Evolutionary conservation across 1,140 invertebrate species (phyloP).

Genomic region (Melitaea cinxia): DNA sequence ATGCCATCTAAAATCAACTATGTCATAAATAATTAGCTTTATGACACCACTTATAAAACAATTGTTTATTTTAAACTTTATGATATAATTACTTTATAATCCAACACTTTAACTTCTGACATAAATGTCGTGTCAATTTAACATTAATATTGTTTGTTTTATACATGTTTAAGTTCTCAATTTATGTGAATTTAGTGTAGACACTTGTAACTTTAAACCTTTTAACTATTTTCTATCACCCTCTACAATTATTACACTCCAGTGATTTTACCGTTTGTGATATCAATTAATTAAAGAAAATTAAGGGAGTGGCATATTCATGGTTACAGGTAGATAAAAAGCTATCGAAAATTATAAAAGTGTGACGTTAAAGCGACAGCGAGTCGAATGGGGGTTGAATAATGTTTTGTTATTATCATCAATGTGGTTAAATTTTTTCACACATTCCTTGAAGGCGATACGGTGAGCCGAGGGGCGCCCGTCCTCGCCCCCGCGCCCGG

Average conservation of each 20-base stretch:
- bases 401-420: constrained; percentile 55
- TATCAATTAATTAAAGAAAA: constrained; percentile 68
- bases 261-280: constrained; percentile 66
- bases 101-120: constrained; percentile 46
- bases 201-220: background rate
- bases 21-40: constrained; percentile 74
- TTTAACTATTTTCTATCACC: constrained; percentile 34
- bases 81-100: constrained; percentile 64
- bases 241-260: constrained; percentile 54
- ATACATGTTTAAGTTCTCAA: background rate
- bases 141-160: background rate
- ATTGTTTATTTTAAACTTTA: constrained; percentile 67
- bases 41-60: constrained; percentile 57
- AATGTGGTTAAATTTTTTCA: constrained; percentile 64
- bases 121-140: background rate
- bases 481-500: constrained; percentile 36
- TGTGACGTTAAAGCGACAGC: constrained; percentile 38
- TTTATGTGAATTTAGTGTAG: background rate
- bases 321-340: constrained; percentile 40
- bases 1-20: constrained; percentile 72
- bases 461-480: constrained; percentile 46
- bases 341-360: constrained; percentile 51
- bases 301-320: constrained; percentile 46
- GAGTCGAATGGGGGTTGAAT: constrained; percentile 44
- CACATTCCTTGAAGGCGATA: constrained; percentile 65